Evolutionary conservation across 2,797 vertebrate genomes (phyloP), one percentile per base, ranked within the genome.

Genomic region (Helostoma temminkii): DNA sequence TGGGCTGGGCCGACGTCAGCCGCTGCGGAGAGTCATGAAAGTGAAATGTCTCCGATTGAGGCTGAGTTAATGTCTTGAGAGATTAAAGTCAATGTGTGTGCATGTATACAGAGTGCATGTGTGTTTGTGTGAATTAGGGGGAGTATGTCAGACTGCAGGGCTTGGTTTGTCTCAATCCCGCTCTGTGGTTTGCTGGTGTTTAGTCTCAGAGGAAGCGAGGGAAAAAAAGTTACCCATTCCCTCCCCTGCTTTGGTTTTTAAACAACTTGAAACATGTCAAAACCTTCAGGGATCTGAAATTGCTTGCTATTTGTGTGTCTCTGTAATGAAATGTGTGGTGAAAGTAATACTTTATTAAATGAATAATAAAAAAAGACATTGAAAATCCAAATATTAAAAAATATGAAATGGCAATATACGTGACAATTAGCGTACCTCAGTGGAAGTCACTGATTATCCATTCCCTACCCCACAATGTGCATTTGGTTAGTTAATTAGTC

Each of bases 401-500:
- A 53, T n/a, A n/a, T n/a, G n/a, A n/a, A n/a, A n/a, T n/a, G n/a
- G n/a, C n/a, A n/a, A n/a, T n/a, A n/a, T n/a, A n/a, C n/a, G 36
- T 48, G 47, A 18, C 16, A 6, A 24, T 71, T 34, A 48, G 78
- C 82, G 80, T 88, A 85, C 85, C 87, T 89, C 39, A 53, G 75
- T 77, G 45, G 48, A 53, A 81, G 66, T 58, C 73, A 43, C 37
- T 71, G 47, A 80, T 80, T 41, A 37, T 57, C 50, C 70, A 16
- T 48, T 30, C 53, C 39, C 48, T 41, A 9, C 10, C 39, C 45
- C 39, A 25, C 50, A 39, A 41, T 61, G 69, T 65, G 65, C 57
- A 58, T 75, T 62, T 72, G 58, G 50, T 69, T 75, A 34, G 80
- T 79, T 88, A 87, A 87, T 82, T 83, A 80, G 78, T 76, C 70